Evolutionary conservation across 2,113 vertebrate species (phyloP).

Genomic region (Prionailurus viverrinus): DNA sequence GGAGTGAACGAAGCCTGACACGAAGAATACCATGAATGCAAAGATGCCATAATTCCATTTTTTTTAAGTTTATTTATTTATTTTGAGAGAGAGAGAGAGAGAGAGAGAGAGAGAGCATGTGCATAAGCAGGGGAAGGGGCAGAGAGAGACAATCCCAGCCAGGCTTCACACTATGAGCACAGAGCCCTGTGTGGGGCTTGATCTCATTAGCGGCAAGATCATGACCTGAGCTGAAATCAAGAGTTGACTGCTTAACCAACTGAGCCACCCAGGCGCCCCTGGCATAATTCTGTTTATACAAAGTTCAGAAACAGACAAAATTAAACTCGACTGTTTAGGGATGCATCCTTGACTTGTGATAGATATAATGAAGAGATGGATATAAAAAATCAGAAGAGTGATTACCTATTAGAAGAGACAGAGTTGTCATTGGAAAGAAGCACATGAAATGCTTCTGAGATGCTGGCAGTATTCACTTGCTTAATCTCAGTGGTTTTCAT

Average conservation of each 20-base stretch:
- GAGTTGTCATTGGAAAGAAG: neutral
- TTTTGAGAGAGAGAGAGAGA: too few relatives aligned
- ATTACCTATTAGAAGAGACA: neutral
- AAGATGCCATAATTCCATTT: neutral
- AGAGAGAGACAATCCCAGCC: too few relatives aligned
- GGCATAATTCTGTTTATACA: neutral
- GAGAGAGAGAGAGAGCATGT: too few relatives aligned
- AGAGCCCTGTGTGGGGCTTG: too few relatives aligned
- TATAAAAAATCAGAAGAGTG: neutral
- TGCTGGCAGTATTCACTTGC: neutral
- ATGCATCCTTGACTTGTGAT: neutral
- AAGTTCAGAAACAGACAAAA: neutral
- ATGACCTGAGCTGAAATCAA: too few relatives aligned
- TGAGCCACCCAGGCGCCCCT: too few relatives aligned
- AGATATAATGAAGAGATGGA: neutral
- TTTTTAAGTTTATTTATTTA: too few relatives aligned
- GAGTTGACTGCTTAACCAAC: too few relatives aligned
- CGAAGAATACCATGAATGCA: neutral
- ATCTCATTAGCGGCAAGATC: too few relatives aligned
- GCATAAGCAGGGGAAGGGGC: too few relatives aligned
- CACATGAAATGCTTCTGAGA: neutral
- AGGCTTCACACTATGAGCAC: too few relatives aligned
- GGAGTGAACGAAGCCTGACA: neutral
- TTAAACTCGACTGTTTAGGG: neutral
- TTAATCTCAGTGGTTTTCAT: conserved; percentile 9